A percentile compares a stretch with the other conserved stretches of the same genome.
These are phyloP conservation scores for Disparrhopalites patrizii DNA, from an alignment of 2,888 invertebrate species.

Conservation along the genomic window DNA sequence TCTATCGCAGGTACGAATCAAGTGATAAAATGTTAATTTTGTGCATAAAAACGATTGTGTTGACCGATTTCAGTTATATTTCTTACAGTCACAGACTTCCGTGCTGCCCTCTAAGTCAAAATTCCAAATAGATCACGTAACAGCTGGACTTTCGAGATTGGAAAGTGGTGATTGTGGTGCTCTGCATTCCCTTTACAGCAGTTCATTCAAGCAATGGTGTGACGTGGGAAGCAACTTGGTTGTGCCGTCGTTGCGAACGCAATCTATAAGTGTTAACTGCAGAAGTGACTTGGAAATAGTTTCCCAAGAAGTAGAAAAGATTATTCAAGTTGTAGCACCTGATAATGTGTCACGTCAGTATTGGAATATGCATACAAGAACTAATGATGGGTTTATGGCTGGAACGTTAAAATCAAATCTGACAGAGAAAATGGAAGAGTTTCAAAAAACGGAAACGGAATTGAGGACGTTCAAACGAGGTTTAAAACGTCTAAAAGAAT, in stretches of 20 bases:
- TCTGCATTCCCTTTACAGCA: constrained; percentile 57
- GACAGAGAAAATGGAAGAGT: background rate
- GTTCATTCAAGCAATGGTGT: constrained; percentile 59
- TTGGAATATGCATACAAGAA: constrained; percentile 36
- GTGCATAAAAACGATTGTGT: background rate
- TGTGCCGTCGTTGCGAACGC: constrained; percentile 55
- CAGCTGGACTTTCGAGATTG: constrained; percentile 11
- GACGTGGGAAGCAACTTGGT: constrained; percentile 58
- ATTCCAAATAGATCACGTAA: constrained; percentile 8
- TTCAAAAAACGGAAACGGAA: constrained; percentile 16
- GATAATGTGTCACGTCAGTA: constrained; percentile 41
- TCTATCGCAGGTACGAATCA: constrained; percentile 14
- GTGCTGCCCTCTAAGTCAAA: constrained; percentile 18
- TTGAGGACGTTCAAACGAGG: constrained; percentile 19
- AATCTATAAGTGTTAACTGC: constrained; percentile 32
- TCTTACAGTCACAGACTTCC: background rate
- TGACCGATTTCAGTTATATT: background rate
- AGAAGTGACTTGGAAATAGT: constrained; percentile 41
- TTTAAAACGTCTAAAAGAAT: constrained; percentile 10
- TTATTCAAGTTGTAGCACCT: constrained; percentile 44
- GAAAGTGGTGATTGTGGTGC: constrained; percentile 54
- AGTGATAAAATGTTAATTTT: background rate
- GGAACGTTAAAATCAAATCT: constrained; percentile 8
- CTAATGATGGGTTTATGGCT: constrained; percentile 8
- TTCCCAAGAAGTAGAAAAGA: constrained; percentile 43